Evolutionary conservation across 2,113 vertebrate species (phyloP).

Genomic region (Tretioscincus oriximinensis): DNA sequence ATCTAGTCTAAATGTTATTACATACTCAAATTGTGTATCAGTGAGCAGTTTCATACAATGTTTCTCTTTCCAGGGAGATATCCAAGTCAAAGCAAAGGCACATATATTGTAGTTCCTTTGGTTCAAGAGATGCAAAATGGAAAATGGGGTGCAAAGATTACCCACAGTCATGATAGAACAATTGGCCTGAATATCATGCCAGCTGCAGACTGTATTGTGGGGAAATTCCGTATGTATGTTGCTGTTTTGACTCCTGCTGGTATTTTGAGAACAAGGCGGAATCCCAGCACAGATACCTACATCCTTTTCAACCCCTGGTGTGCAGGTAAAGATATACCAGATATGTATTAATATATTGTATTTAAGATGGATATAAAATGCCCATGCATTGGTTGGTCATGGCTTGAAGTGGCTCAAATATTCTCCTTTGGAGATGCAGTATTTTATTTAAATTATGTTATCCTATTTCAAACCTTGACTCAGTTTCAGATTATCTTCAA

Average conservation of each 20-base stretch:
- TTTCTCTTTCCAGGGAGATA: slow-evolving; percentile 75
- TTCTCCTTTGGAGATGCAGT: too few species aligned
- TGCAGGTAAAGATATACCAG: slow-evolving; percentile 70
- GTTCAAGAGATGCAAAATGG: slow-evolving; percentile 68
- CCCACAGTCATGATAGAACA: slow-evolving; percentile 58
- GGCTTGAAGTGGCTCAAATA: too few species aligned
- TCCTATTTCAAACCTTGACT: too few species aligned
- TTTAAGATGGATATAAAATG: too few species aligned
- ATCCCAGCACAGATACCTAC: slow-evolving; percentile 76
- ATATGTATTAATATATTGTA: neutral
- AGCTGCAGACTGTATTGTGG: slow-evolving; percentile 81
- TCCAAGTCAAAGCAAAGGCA: slow-evolving; percentile 89
- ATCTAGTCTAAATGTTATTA: neutral
- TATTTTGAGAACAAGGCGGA: slow-evolving; percentile 81
- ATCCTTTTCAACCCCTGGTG: slow-evolving; percentile 96
- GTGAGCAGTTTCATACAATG: neutral
- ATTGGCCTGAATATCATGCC: slow-evolving; percentile 84
- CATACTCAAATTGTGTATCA: neutral
- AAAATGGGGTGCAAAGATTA: slow-evolving; percentile 82
- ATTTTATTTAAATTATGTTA: too few species aligned
- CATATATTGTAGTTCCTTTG: slow-evolving; percentile 83
- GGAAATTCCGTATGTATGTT: slow-evolving; percentile 87
- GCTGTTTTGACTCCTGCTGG: slow-evolving; percentile 86
- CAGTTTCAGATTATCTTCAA: too few species aligned
- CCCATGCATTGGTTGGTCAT: too few species aligned